A percentile compares a stretch with the other conserved stretches of the same genome.
These are phyloP conservation scores for Pterostichus madidus DNA, from an alignment of 2,888 invertebrate species.

Conservation along the genomic window DNA sequence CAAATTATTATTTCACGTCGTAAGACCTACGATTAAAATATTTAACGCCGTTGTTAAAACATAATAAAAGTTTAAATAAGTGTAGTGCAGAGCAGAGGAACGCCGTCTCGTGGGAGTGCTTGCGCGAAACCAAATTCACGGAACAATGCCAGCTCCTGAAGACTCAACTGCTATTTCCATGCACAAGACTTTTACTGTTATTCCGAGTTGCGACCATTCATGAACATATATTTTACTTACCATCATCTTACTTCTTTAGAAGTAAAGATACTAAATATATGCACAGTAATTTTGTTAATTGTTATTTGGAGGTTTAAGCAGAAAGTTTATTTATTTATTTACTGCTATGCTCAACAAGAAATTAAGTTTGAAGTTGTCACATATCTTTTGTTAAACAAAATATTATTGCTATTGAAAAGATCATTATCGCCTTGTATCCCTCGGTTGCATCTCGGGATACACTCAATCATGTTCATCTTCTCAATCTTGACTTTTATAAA, in stretches of 20 bases:
- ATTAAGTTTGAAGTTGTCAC: no score
- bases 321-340: no score
- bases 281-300: no score
- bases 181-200: constrained; percentile 5
- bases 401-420: no score
- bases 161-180: constrained; percentile 13
- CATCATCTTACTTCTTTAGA: not conserved
- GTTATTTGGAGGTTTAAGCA: no score
- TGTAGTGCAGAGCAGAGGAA: not conserved
- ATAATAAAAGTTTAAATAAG: constrained; percentile 52
- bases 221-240: not conserved
- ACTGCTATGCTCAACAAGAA: no score
- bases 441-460: no score
- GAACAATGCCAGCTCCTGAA: constrained; percentile 34
- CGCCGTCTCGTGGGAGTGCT: constrained; percentile 5
- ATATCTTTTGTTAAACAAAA: no score
- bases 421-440: no score
- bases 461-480: no score
- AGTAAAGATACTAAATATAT: not conserved
- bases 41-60: constrained; percentile 51
- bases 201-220: not conserved
- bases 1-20: not conserved
- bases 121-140: constrained; percentile 39
- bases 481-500: no score
- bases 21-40: constrained; percentile 45